Evolutionary conservation across 2,113 vertebrate genomes (phyloP), one percentile per base, ranked within the genome.

Genomic region (Ctenomys sociabilis): DNA sequence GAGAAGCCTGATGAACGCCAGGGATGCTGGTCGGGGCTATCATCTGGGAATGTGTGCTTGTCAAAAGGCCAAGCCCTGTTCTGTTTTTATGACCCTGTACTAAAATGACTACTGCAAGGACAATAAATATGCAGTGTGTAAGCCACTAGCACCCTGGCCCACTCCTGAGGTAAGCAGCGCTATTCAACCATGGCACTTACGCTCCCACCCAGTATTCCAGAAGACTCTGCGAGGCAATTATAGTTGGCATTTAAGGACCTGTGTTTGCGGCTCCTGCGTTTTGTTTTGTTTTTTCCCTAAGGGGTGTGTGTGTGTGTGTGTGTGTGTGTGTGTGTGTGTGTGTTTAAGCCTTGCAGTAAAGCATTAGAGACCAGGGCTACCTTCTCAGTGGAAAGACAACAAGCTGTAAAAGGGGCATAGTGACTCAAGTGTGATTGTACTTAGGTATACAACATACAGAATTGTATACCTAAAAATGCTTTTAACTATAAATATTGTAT

Each of bases 351-450:
- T 72, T 21, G 72, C 37, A 40, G 32, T 52, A 45, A 86, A 52
- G 63, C 30, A 90, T 0, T 28, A 45, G 45, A 87, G 35, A 8
- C 52, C 22, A 4, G 52, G 40, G 45, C 73, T 45, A 93, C 78
- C 85, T 89, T 96, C 64, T 84, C 61, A 64, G 81, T 77, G 59
- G 22, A 68, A 93, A 84, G n/a, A 91, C 83, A 80, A n/a, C 57
- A 89, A 57, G 43, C 94, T 84, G 80, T 70, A 57, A 82, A 93
- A 91, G 43, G 35, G 57, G 7, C 28, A n/a, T 11, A 82, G 32
- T 73, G 64, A 17, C 9, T 57, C 61, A 92, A 7, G 14, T 82
- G 45, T 73, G 52, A 72, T 52, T 88, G 10, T 63, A 72, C 24
- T 70, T 77, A 43, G 54, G 54, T 57, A 57, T 57, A 57, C 16